Evolutionary conservation across 2,888 invertebrate genomes (phyloP).

Genomic region (Diadegma fenestrale): DNA sequence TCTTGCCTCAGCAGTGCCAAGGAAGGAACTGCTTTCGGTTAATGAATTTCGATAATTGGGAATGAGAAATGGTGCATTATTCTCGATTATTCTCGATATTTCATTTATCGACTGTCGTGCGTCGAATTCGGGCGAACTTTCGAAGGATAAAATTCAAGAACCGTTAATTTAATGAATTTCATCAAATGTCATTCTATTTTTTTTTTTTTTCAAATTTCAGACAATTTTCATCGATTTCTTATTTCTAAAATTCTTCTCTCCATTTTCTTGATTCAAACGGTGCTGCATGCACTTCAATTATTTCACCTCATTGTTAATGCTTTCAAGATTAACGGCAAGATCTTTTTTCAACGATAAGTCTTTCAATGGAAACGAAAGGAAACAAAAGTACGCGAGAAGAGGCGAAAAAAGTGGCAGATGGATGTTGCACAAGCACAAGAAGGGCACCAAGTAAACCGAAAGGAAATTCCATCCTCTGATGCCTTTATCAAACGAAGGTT

Average conservation of each 20-base stretch:
- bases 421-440: conserved; percentile 46
- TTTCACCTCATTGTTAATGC: conserved; percentile 16
- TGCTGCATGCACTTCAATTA: background rate
- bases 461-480: conserved; percentile 38
- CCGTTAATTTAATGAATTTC: background rate
- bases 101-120: background rate
- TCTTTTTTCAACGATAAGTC: conserved; percentile 47
- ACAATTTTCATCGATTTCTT: background rate
- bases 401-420: conserved; percentile 53
- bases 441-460: conserved; percentile 37
- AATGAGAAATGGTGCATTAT: conserved; percentile 14
- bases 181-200: background rate
- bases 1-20: conserved; percentile 64
- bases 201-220: background rate
- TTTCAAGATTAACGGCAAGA: conserved; percentile 41
- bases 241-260: background rate
- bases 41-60: conserved; percentile 69
- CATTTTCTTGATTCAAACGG: background rate
- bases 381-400: conserved; percentile 1
- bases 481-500: conserved; percentile 52
- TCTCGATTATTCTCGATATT: background rate
- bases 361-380: conserved; percentile 21
- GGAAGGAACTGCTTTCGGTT: conserved; percentile 64
- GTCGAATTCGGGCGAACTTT: background rate
- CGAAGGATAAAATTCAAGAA: background rate